A percentile compares a stretch with the other conserved stretches of the same genome.
Conservation (phyloP, 2,888 invertebrate species). For the Morinoia aosen region DNA sequence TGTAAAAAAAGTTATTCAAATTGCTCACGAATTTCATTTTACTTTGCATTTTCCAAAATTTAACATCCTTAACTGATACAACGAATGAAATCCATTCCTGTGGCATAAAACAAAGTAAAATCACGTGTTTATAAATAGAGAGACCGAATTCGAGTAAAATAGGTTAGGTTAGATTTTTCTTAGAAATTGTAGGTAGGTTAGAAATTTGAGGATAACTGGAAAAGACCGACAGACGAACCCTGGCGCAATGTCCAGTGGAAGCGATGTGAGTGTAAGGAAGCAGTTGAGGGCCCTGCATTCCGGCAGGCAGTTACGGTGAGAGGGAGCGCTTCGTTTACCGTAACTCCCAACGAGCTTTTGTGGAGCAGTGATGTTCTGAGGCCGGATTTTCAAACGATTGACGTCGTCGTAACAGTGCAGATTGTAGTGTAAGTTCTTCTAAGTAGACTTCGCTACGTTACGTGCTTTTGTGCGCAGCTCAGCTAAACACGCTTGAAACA, state of each 20-base stretch:
- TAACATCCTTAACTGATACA: too few relatives aligned
- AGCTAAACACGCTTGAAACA: too few relatives aligned
- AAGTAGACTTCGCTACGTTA: too few relatives aligned
- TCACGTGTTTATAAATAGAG: not conserved
- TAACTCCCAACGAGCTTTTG: not conserved
- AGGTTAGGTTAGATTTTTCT: not conserved
- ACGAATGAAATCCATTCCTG: not conserved
- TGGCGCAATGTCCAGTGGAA: not conserved
- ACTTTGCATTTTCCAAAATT: too few relatives aligned
- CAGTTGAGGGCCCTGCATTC: not conserved
- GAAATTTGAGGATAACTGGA: not conserved
- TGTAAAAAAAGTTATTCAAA: too few relatives aligned
- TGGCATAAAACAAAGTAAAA: not conserved
- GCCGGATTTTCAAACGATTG: too few relatives aligned
- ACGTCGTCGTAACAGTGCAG: too few relatives aligned
- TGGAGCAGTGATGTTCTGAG: not conserved
- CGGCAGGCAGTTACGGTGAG: constrained; percentile 28
- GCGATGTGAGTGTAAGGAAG: not conserved
- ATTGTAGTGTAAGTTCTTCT: too few relatives aligned
- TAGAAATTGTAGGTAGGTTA: not conserved
- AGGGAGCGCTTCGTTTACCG: not conserved
- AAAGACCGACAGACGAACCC: not conserved
- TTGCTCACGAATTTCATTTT: too few relatives aligned
- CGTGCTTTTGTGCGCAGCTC: too few relatives aligned
- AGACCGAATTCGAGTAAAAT: not conserved